Conservation (phyloP, 2,113 vertebrate species). For the Apteryx owenii region DNA sequence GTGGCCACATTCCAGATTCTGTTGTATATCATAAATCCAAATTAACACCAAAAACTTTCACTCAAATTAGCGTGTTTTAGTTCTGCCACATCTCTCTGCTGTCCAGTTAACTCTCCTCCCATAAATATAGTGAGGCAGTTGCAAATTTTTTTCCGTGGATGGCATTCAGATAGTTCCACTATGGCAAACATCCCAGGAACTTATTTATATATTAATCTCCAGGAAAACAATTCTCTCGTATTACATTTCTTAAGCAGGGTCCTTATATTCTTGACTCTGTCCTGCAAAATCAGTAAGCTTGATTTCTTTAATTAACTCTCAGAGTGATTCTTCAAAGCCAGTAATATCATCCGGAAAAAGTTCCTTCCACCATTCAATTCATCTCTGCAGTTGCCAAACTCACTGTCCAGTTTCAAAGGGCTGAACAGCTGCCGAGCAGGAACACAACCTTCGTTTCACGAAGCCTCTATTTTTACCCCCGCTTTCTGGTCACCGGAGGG, state of each 20-base stretch:
- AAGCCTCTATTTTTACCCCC: slow-evolving; percentile 45
- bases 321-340: neutral
- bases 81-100: neutral
- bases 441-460: slow-evolving; percentile 44
- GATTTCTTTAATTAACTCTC: neutral
- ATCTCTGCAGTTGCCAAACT: slow-evolving; percentile 9
- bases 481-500: slow-evolving; percentile 56
- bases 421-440: slow-evolving; percentile 53
- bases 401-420: slow-evolving; percentile 29
- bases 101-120: neutral
- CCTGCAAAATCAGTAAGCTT: neutral
- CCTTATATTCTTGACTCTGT: neutral
- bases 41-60: neutral
- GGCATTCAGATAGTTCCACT: neutral
- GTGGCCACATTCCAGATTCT: neutral
- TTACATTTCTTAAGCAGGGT: neutral
- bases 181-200: neutral
- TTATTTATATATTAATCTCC: neutral
- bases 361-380: neutral
- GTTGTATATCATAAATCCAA: neutral
- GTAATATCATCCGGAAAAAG: neutral
- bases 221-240: neutral
- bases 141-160: neutral
- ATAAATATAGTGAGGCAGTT: neutral
- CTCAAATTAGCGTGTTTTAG: neutral